phyloP scores from a whole-genome alignment of 2,888 invertebrate genomes.

The Arge pagana region DNA sequence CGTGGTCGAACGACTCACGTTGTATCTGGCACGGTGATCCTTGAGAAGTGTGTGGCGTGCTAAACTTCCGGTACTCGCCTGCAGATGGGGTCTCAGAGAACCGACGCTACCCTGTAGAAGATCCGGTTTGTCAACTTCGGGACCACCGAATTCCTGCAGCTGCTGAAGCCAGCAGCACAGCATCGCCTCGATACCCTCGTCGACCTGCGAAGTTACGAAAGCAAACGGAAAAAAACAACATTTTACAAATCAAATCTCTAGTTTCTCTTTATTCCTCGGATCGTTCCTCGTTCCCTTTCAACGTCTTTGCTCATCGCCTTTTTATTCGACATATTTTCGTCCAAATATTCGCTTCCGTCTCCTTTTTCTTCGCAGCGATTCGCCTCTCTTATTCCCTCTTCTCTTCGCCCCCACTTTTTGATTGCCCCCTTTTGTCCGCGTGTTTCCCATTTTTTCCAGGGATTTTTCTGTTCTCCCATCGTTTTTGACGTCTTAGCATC shows the following conservation, averaged over 20 bases:
- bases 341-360: too few species aligned
- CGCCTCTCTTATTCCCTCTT: too few species aligned
- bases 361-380: too few species aligned
- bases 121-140: conserved; percentile 84
- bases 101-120: conserved; percentile 77
- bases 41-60: conserved; percentile 65
- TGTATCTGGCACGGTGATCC: conserved; percentile 81
- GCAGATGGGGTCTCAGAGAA: conserved; percentile 60
- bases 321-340: too few species aligned
- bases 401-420: too few species aligned
- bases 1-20: conserved; percentile 64
- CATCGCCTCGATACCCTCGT: conserved; percentile 86
- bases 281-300: too few species aligned
- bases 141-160: conserved; percentile 80
- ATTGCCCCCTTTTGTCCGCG: too few species aligned
- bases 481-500: too few species aligned
- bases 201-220: conserved; percentile 70
- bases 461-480: too few species aligned
- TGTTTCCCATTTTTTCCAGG: too few species aligned
- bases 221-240: background rate
- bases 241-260: background rate
- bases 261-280: too few species aligned
- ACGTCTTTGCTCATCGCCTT: too few species aligned
- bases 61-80: conserved; percentile 61
- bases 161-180: conserved; percentile 84